Base-by-base conservation (phyloP, 1,140 invertebrate species). In the Cyrtorhinus lividipennis region DNA sequence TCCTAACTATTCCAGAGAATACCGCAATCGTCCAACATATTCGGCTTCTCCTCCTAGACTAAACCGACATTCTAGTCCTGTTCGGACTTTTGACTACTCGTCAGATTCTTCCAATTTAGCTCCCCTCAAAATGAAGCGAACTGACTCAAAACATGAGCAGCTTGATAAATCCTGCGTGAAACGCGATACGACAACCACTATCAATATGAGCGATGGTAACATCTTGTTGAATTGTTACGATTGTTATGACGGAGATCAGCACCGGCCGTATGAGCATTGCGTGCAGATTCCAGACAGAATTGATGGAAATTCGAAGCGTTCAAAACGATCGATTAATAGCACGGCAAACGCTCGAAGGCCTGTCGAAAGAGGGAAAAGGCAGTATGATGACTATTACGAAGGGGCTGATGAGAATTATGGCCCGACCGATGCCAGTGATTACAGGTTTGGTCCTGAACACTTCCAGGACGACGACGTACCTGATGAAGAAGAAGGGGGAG, bases 251-350 rank as follows among this genome's bases (percentile, higher is more conserved):
- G 71, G 73, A 1, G 71, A 71, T 53, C 73, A 69, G 25, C 76
- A 76, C 20, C 71, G 72, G 1, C 45, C 68, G 59, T 79, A 73
- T 56, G 77, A 79, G 63, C 72, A 77, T 57, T 80, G 79, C 68
- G 75, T 74, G 0, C 77, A 77, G 59, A 62, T 38, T 38, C 15
- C 30, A 67, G 1, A 70, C 71, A 2, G 67, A 72, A 24, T 67
- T 70, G 20, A 69, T 72, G 53, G 69, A 68, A n/a, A 69, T 71
- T 15, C 27, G 46, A 12, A 65, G 60, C 60, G 23, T 46, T 13
- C 58, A 64, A 59, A 59, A 59, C 24, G 56, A 44, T 56, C 22
- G 48, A 61, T 60, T 24, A 27, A 61, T 45, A 57, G 62, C 59
- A 53, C 45, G 2, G 38, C 18, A 23, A 62, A 24, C 18, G 44